Evolutionary conservation across 1,140 invertebrate genomes (phyloP).

Genomic region (Drosophila dunni): DNA sequence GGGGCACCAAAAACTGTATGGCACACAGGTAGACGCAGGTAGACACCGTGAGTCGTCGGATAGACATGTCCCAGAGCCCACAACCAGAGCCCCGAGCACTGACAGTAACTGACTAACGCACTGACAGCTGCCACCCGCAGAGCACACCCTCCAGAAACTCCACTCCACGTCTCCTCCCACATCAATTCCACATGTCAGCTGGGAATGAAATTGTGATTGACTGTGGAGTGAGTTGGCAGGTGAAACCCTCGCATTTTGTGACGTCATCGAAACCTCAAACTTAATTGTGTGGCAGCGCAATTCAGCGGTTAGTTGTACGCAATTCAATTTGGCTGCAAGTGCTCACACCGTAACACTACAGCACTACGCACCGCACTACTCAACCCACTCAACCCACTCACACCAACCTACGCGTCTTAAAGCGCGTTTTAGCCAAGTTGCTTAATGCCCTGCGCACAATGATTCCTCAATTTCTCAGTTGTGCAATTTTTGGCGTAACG

Average conservation of each 20-base stretch:
- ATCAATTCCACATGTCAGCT: slow-evolving; percentile 32
- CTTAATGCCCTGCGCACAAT: slow-evolving; percentile 35
- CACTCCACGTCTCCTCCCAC: not conserved
- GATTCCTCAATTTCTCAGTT: not conserved
- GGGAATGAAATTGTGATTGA: slow-evolving; percentile 1
- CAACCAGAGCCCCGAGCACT: slow-evolving; percentile 35
- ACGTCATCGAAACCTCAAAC: slow-evolving; percentile 75
- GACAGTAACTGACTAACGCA: slow-evolving; percentile 81
- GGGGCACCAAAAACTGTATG: not conserved
- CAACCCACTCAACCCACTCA: slow-evolving; percentile 25
- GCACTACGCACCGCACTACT: not conserved
- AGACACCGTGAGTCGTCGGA: slow-evolving; percentile 10
- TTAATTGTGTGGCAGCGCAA: slow-evolving; percentile 78
- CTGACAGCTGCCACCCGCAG: slow-evolving; percentile 80
- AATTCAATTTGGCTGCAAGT: slow-evolving; percentile 80
- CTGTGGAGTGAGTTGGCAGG: not conserved
- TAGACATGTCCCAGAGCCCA: slow-evolving; percentile 41
- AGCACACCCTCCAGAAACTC: not conserved
- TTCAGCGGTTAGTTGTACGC: slow-evolving; percentile 80
- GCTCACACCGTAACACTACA: slow-evolving; percentile 7
- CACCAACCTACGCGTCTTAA: slow-evolving; percentile 26
- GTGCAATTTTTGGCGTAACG: slow-evolving; percentile 35
- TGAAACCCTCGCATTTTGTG: slow-evolving; percentile 18
- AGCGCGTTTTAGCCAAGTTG: slow-evolving; percentile 21
- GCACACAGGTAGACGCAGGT: not conserved